Conservation (phyloP, 1,140 invertebrate genomes). For the Oncopodura yosiiana region DNA sequence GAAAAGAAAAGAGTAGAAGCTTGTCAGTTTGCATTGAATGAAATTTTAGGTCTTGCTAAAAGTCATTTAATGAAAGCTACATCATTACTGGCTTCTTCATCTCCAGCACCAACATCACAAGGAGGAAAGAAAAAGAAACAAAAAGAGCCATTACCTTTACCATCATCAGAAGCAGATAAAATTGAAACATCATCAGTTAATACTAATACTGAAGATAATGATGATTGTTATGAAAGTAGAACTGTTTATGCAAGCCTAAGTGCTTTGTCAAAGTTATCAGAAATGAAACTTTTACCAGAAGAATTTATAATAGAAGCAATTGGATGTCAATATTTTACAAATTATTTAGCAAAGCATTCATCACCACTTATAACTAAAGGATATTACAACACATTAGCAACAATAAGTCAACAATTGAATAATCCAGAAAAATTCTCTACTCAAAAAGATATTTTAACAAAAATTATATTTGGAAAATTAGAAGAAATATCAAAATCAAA, state of each 20-base stretch:
- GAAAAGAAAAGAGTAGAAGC: constrained; percentile 28
- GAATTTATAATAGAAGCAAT: constrained; percentile 7
- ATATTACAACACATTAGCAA: too few relatives aligned
- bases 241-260: not conserved
- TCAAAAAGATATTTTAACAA: not conserved
- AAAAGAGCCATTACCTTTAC: not conserved
- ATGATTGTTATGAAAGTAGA: constrained; percentile 7
- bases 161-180: not conserved
- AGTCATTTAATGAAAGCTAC: not conserved
- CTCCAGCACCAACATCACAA: too few relatives aligned
- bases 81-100: not conserved
- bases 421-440: not conserved
- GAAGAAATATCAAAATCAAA: not conserved
- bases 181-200: not conserved
- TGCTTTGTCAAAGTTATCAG: not conserved
- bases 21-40: constrained; percentile 18
- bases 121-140: not conserved
- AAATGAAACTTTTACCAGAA: not conserved
- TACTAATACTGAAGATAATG: not conserved
- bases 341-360: too few relatives aligned
- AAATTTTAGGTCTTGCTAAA: constrained; percentile 12
- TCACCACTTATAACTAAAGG: too few relatives aligned
- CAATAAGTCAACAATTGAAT: too few relatives aligned
- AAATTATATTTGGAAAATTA: not conserved
- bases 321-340: not conserved